Evolutionary conservation across 2,888 invertebrate species (phyloP).

Genomic region (Leptinotarsa juncta): DNA sequence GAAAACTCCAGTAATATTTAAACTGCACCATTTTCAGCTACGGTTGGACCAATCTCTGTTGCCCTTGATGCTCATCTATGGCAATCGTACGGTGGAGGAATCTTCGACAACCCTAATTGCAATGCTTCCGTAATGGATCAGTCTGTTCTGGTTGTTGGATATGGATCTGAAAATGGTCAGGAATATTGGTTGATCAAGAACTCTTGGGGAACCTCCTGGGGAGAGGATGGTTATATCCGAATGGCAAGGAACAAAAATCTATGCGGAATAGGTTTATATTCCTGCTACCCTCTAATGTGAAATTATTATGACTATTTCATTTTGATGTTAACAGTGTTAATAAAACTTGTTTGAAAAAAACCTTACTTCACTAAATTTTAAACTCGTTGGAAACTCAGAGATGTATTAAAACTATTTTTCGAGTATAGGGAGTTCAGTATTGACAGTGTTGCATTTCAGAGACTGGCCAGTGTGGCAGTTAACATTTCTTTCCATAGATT

Average conservation of each 20-base stretch:
- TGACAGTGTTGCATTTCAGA: too few relatives aligned
- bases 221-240: conserved; percentile 56
- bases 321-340: too few relatives aligned
- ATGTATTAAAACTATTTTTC: too few relatives aligned
- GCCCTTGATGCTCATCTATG: background rate
- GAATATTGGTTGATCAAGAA: conserved; percentile 80
- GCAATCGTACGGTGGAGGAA: conserved; percentile 19
- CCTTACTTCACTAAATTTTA: too few relatives aligned
- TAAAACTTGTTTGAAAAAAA: too few relatives aligned
- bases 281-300: too few relatives aligned
- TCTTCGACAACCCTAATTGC: conserved; percentile 9
- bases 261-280: background rate
- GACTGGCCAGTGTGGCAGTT: too few relatives aligned
- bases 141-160: conserved; percentile 21
- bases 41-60: conserved; percentile 22
- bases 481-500: too few relatives aligned
- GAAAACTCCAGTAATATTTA: too few relatives aligned
- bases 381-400: too few relatives aligned
- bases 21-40: conserved; percentile 12
- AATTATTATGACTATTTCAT: too few relatives aligned
- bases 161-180: conserved; percentile 65
- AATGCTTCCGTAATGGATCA: background rate
- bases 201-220: conserved; percentile 69
- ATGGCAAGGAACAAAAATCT: conserved; percentile 43
- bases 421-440: too few relatives aligned